Base-by-base conservation (phyloP, 2,888 invertebrate species). In the Gymnocheta viridis region DNA sequence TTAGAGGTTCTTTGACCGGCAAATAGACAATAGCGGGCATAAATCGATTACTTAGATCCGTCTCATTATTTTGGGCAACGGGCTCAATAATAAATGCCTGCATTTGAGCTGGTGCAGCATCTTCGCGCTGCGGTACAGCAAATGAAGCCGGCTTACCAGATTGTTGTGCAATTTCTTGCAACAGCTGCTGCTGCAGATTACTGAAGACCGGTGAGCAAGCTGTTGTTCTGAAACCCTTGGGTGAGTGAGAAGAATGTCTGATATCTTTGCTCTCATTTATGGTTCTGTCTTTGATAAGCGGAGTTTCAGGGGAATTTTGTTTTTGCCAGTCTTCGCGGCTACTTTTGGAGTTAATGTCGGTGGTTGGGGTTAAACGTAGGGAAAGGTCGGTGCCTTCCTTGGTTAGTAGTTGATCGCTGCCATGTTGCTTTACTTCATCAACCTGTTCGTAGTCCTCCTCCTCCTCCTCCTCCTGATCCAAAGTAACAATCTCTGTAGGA, bases 21-120 rank as follows among this genome's bases (percentile, higher is more conserved):
- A 98, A 94, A 93, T 97, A 98, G 92, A 98, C 97, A 89, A 98
- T 94, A 89, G 98, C 97, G 87, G 98, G 97, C 90, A 97, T 95
- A 92, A 98, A 96, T 91, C 95, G 95, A 88, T 89, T 89, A 82
- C 67, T 66, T 66, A 70, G 76, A 41, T 79, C 78, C 24, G 38
- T 54, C 2, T 69, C 66, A 14, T 82, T 79, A n/a, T 51, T 35
- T 22, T 69, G 60, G 22, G 19, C 66, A n/a, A 82, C 76, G 51
- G 96, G 96, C 92, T 95, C 95, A 88, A 98, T 93, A 88, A 97
- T 94, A 93, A 98, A 98, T 80, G 98, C 96, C 93, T 98, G 98
- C 98, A 98, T 98, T 87, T 96, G 95, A 86, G 92, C 93, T 62
- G 79, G 38, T 0, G 86, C 86, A 9, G 85, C 86, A 38, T 87